A percentile compares a stretch with the other conserved stretches of the same genome.
These are phyloP conservation scores for Mactra quadrangularis DNA, from an alignment of 1,140 invertebrate genomes.

Conservation along the genomic window DNA sequence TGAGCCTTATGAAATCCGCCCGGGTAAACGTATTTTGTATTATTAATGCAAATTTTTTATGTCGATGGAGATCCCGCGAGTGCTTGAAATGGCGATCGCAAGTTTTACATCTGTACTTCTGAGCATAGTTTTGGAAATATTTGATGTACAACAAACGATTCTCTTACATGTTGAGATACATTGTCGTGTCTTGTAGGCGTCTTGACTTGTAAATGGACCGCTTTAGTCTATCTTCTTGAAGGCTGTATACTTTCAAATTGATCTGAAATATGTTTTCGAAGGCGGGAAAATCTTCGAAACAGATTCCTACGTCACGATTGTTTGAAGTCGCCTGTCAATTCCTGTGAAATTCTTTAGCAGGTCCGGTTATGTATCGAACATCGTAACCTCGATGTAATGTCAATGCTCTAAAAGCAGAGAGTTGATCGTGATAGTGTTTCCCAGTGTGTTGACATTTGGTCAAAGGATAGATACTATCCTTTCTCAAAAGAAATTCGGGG, in stretches of 20 bases:
- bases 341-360: background rate
- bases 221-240: slow-evolving; percentile 12
- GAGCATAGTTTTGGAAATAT: slow-evolving; percentile 3
- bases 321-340: background rate
- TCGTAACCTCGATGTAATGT: too few relatives aligned
- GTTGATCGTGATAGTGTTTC: slow-evolving; percentile 29
- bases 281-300: too few relatives aligned
- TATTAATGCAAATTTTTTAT: too few relatives aligned
- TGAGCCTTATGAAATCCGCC: too few relatives aligned
- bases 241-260: slow-evolving; percentile 16
- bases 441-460: slow-evolving; percentile 3
- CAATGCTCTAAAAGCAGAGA: slow-evolving; percentile 44
- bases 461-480: slow-evolving; percentile 17
- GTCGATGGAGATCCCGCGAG: too few relatives aligned
- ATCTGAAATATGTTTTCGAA: background rate
- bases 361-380: slow-evolving; percentile 6
- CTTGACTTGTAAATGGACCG: background rate
- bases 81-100: too few relatives aligned
- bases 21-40: too few relatives aligned
- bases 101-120: slow-evolving; percentile 48
- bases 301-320: background rate
- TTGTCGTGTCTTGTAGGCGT: background rate
- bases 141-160: slow-evolving; percentile 27
- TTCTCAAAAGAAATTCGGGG: slow-evolving; percentile 9
- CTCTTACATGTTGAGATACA: slow-evolving; percentile 50